A percentile compares a stretch with the other conserved stretches of the same genome.
Conservation (phyloP, 2,797 vertebrate genomes). For the Pseudomugil gertrudae region DNA sequence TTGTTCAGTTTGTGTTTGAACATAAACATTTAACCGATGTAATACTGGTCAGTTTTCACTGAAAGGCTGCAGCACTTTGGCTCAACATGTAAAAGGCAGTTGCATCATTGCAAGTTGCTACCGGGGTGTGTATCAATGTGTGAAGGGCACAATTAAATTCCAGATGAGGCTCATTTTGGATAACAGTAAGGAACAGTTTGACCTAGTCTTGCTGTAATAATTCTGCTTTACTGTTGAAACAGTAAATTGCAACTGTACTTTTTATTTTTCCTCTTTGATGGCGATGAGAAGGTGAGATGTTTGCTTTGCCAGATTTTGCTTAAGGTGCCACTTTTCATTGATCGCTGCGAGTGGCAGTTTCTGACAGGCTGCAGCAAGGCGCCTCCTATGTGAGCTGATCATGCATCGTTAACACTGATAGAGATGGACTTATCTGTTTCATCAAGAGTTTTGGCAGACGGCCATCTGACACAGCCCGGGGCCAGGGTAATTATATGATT, state of each 20-base stretch:
- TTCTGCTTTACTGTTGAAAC: background rate
- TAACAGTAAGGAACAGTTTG: conserved; percentile 14
- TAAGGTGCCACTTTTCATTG: conserved; percentile 47
- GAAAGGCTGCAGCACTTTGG: background rate
- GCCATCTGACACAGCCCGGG: conserved; percentile 21
- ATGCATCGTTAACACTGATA: conserved; percentile 43
- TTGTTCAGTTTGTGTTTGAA: conserved; percentile 14
- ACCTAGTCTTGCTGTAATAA: conserved; percentile 12
- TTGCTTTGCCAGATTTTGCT: conserved; percentile 37
- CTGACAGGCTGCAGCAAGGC: conserved; percentile 35
- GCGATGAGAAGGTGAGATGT: conserved; percentile 42
- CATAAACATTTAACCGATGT: conserved; percentile 28
- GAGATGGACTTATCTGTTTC: conserved; percentile 44
- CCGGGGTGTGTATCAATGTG: conserved; percentile 12
- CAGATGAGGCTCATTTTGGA: conserved; percentile 19
- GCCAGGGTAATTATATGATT: conserved; percentile 17
- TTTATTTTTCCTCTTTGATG: conserved; percentile 6
- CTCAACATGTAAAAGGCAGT: conserved; percentile 5
- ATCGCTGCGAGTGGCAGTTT: conserved; percentile 40
- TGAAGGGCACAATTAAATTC: conserved; percentile 25
- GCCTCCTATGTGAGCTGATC: conserved; percentile 36
- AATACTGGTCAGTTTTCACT: background rate
- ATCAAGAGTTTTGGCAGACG: conserved; percentile 49
- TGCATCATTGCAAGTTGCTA: conserved; percentile 5
- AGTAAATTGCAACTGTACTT: too few species aligned